Evolutionary conservation across 2,113 vertebrate species (phyloP).

Genomic region (Crotalus viridis): DNA sequence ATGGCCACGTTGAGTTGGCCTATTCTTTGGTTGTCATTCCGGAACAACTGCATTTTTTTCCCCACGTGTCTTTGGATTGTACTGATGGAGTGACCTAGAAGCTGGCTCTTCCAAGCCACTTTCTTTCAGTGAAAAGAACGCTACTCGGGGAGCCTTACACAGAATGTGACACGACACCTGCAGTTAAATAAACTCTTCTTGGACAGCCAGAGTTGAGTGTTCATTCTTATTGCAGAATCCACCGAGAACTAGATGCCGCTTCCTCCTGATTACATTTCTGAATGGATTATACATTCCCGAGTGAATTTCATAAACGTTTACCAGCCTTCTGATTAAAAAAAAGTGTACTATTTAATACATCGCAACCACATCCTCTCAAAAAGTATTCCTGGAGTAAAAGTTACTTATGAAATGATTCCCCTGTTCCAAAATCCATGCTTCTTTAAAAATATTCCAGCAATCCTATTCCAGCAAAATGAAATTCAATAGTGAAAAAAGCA

Average conservation of each 20-base stretch:
- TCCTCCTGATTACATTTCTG: not conserved
- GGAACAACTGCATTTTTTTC: conserved; percentile 16
- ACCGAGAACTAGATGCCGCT: not conserved
- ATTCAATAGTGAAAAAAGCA: too few relatives aligned
- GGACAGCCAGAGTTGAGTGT: not conserved
- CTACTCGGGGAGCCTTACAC: not conserved
- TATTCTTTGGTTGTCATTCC: conserved; percentile 51
- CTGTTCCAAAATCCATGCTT: not conserved
- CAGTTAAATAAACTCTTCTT: conserved; percentile 30
- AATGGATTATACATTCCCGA: not conserved
- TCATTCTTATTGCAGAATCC: not conserved
- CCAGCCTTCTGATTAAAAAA: not conserved
- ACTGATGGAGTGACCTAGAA: not conserved
- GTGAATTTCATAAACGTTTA: not conserved
- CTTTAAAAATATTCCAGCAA: not conserved
- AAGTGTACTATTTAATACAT: not conserved
- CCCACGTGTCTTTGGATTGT: not conserved
- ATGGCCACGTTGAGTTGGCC: not conserved
- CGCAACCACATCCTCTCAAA: not conserved
- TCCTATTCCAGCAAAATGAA: too few relatives aligned
- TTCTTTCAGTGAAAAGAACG: not conserved
- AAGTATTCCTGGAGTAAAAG: not conserved
- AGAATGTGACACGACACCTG: not conserved
- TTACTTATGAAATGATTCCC: not conserved
- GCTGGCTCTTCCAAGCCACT: not conserved